Percentiles rank a stretch among this genome's conserved stretches.
Conservation (phyloP, 2,888 invertebrate genomes). For the Drepana falcataria region DNA sequence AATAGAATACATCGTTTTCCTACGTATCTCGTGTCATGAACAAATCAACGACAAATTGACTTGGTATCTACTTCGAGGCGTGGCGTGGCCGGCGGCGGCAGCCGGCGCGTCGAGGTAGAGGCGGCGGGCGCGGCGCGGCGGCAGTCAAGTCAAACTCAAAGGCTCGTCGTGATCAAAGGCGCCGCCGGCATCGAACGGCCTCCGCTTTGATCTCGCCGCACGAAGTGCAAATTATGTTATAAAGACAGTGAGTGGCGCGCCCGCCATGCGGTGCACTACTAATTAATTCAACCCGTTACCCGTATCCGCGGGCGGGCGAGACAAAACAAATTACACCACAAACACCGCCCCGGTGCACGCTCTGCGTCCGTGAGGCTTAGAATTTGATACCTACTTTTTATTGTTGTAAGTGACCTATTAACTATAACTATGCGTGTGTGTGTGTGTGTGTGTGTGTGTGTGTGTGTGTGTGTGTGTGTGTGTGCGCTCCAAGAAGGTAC, state of each 20-base stretch:
- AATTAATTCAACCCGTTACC: slow-evolving; percentile 66
- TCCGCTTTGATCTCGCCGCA: slow-evolving; percentile 75
- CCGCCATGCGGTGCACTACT: slow-evolving; percentile 61
- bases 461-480: no score
- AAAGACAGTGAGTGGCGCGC: slow-evolving; percentile 73
- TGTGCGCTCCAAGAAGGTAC: no score
- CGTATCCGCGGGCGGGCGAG: neutral
- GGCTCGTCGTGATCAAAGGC: slow-evolving; percentile 74
- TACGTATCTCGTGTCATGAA: slow-evolving; percentile 22
- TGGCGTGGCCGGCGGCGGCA: slow-evolving; percentile 61
- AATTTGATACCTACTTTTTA: no score
- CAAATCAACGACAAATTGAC: slow-evolving; percentile 72
- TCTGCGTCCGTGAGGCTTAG: no score
- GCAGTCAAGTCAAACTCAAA: slow-evolving; percentile 63
- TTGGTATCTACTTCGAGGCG: slow-evolving; percentile 58
- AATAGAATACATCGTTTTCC: neutral
- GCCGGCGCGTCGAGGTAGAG: slow-evolving; percentile 41
- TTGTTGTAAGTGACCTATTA: no score
- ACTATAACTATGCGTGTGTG: no score
- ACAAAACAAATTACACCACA: no score
- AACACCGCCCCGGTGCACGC: no score
- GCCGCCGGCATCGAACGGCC: slow-evolving; percentile 72
- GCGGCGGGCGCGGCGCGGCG: slow-evolving; percentile 59
- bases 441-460: no score
- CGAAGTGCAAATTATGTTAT: slow-evolving; percentile 80